A percentile compares a stretch with the other conserved stretches of the same genome.
Conservation (phyloP, 1,140 invertebrate species). For the Drosophila ohnishii region DNA sequence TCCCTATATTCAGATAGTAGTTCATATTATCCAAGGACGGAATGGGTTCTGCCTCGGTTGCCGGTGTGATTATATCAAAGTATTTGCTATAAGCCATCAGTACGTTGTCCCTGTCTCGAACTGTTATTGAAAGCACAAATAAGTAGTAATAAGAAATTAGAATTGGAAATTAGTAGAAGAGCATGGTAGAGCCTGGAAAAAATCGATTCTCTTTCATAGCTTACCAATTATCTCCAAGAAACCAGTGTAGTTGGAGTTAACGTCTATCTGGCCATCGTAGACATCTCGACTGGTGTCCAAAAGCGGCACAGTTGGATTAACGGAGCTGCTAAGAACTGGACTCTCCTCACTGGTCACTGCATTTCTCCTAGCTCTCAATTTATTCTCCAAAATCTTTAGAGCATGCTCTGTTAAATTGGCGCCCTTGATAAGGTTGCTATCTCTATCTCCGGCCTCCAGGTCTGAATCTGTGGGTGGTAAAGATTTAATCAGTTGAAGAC, state of each 20-base stretch:
- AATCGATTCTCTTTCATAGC: too few species aligned
- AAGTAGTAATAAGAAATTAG: too few species aligned
- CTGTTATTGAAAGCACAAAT: conserved; percentile 18
- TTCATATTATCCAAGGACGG: conserved; percentile 57
- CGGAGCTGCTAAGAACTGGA: conserved; percentile 16
- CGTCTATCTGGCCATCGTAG: conserved; percentile 89
- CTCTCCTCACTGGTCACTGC: conserved; percentile 40
- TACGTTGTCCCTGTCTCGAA: conserved; percentile 67
- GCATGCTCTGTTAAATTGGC: conserved; percentile 72
- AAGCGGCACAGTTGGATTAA: conserved; percentile 25
- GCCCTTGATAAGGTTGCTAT: conserved; percentile 62
- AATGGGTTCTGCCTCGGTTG: conserved; percentile 63
- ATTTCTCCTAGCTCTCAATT: conserved; percentile 61
- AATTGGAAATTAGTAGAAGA: too few species aligned
- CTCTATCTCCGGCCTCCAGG: conserved; percentile 44
- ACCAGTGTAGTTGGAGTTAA: conserved; percentile 90
- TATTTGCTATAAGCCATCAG: conserved; percentile 85
- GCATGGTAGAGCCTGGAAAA: too few species aligned
- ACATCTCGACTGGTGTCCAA: conserved; percentile 65
- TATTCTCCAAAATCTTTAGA: conserved; percentile 71
- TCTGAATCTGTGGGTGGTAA: conserved; percentile 22
- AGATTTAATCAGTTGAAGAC: background rate
- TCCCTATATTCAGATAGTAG: conserved; percentile 81
- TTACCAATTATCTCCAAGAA: conserved; percentile 92
- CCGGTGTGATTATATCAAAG: conserved; percentile 84